Conservation (phyloP, 1,140 invertebrate genomes). For the Pantala flavescens region DNA sequence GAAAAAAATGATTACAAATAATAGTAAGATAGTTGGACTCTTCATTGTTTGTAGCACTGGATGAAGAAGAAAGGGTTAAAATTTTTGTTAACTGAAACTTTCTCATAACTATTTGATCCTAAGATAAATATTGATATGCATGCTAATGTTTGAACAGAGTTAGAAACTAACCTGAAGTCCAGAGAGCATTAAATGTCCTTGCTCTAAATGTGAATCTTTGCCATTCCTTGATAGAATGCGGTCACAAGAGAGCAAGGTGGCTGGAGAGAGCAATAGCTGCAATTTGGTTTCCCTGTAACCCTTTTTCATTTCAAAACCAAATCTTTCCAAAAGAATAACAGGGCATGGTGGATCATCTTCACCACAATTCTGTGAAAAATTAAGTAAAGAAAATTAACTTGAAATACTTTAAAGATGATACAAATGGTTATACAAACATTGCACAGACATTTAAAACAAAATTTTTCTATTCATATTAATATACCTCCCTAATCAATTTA, state of each 20-base stretch:
- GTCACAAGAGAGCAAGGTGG: conserved; percentile 69
- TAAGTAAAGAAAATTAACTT: conserved; percentile 13
- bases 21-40: too few species aligned
- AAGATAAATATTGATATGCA: too few species aligned
- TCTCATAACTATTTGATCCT: too few species aligned
- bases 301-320: conserved; percentile 96
- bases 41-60: too few species aligned
- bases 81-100: too few species aligned
- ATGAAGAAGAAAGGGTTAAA: too few species aligned
- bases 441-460: too few species aligned
- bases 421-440: too few species aligned
- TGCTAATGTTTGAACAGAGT: neutral
- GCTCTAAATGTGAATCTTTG: conserved; percentile 66
- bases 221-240: conserved; percentile 47
- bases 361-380: conserved; percentile 57
- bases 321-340: conserved; percentile 75
- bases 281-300: conserved; percentile 80
- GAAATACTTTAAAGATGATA: too few species aligned
- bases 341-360: conserved; percentile 83
- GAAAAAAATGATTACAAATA: too few species aligned
- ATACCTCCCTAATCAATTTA: too few species aligned
- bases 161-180: conserved; percentile 59
- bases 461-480: too few species aligned
- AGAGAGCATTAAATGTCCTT: conserved; percentile 81
- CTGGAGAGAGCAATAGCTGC: conserved; percentile 82